These are phyloP conservation scores for Lucilia cuprina DNA, from an alignment of 1,140 invertebrate species.

Conservation along the genomic window DNA sequence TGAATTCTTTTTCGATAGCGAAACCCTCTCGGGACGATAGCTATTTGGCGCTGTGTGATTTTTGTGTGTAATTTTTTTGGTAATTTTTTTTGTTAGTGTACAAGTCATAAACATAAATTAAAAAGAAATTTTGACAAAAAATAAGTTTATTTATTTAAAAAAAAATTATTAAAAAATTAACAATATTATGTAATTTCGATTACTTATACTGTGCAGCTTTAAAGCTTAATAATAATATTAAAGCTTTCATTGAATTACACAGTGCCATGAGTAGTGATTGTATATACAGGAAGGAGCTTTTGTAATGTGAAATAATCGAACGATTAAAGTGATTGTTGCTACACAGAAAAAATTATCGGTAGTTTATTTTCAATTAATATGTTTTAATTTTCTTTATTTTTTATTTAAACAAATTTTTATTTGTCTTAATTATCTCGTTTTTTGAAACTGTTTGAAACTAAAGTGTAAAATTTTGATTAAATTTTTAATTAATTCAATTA, in stretches of 20 bases:
- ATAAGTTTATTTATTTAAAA: neutral
- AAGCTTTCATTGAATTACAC: neutral
- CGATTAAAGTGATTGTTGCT: neutral
- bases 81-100: neutral
- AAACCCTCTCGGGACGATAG: constrained; percentile 70
- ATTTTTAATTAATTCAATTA: too few species aligned
- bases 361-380: too few species aligned
- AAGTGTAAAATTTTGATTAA: too few species aligned
- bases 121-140: neutral
- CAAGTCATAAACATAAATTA: neutral
- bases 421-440: too few species aligned
- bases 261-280: neutral
- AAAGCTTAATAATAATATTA: neutral
- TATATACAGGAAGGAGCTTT: neutral
- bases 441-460: too few species aligned
- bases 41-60: constrained; percentile 66
- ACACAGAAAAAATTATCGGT: too few species aligned
- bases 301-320: neutral
- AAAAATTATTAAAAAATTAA: neutral
- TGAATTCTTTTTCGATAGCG: constrained; percentile 66
- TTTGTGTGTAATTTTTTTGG: constrained; percentile 28
- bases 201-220: neutral
- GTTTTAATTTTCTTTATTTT: too few species aligned
- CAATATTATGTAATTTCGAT: neutral
- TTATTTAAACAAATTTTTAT: too few species aligned